Percentiles rank a stretch among this genome's conserved stretches.
Conservation (phyloP, 2,113 vertebrate species). For the Tympanuchus pallidicinctus region DNA sequence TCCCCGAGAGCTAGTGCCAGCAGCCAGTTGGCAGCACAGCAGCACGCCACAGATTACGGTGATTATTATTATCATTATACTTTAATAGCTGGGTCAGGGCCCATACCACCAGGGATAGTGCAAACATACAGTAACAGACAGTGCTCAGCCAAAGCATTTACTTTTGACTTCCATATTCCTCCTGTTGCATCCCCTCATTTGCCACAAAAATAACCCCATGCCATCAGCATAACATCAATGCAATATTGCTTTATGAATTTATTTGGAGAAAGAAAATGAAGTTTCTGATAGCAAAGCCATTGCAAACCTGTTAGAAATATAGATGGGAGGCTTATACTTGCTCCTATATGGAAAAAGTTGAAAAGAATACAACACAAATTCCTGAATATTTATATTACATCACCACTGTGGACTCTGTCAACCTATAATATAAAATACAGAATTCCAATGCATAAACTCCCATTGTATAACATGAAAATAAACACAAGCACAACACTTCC, state of each 20-base stretch:
- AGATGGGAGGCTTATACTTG: not conserved
- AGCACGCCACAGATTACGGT: not conserved
- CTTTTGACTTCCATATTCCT: not conserved
- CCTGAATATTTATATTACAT: fast-evolving
- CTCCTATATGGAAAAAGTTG: not conserved
- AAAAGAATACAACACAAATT: not conserved
- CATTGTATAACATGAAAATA: not conserved
- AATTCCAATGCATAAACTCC: not conserved
- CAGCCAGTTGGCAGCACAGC: not conserved
- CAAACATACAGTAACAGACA: not conserved
- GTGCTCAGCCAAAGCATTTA: not conserved
- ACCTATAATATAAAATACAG: not conserved
- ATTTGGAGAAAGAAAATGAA: not conserved
- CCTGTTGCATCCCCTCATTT: fast-evolving
- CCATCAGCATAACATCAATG: fast-evolving
- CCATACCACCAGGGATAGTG: not conserved
- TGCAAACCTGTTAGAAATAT: not conserved
- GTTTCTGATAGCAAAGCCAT: not conserved
- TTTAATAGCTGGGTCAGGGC: not conserved
- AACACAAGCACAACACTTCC: not conserved
- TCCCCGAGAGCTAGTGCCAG: not conserved
- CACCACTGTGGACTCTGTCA: not conserved
- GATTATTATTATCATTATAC: not conserved
- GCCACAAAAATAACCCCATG: not conserved
- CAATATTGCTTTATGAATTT: not conserved